Evolutionary conservation across 2,888 invertebrate species (phyloP).

Genomic region (Cataglyphis altisquamis): DNA sequence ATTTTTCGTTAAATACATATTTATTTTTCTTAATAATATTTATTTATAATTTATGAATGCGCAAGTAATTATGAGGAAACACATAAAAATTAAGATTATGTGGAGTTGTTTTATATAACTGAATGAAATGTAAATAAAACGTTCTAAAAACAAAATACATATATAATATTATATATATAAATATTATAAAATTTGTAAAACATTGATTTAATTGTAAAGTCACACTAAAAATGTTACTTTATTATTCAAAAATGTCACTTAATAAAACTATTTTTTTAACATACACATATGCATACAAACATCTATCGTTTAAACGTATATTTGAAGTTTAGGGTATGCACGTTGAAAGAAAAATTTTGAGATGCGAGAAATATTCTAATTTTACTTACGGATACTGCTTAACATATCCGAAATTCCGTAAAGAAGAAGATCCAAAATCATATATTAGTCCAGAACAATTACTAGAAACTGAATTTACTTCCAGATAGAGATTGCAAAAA

Average conservation of each 20-base stretch:
- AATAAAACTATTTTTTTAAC: neutral
- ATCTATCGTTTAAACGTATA: neutral
- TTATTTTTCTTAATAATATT: neutral
- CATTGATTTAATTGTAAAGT: too few relatives aligned
- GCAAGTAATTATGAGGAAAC: neutral
- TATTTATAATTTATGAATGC: neutral
- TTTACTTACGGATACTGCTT: conserved; percentile 89
- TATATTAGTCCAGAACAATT: conserved; percentile 75
- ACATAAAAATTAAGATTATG: too few relatives aligned
- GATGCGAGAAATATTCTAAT: neutral
- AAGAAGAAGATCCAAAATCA: too few relatives aligned
- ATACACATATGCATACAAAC: neutral
- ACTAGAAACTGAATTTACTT: conserved; percentile 69
- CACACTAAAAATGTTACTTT: neutral
- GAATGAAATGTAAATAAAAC: too few relatives aligned
- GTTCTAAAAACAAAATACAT: too few relatives aligned
- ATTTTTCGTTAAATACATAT: neutral
- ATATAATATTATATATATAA: too few relatives aligned
- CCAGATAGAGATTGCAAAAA: conserved; percentile 88
- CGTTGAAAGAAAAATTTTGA: neutral
- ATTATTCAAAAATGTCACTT: neutral
- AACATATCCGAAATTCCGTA: conserved; percentile 89
- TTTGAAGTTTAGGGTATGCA: too few relatives aligned
- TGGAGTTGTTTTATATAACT: too few relatives aligned
- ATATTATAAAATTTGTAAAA: too few relatives aligned